Evolutionary conservation across 2,113 vertebrate species (phyloP).

Genomic region (Zosterops pallidus): DNA sequence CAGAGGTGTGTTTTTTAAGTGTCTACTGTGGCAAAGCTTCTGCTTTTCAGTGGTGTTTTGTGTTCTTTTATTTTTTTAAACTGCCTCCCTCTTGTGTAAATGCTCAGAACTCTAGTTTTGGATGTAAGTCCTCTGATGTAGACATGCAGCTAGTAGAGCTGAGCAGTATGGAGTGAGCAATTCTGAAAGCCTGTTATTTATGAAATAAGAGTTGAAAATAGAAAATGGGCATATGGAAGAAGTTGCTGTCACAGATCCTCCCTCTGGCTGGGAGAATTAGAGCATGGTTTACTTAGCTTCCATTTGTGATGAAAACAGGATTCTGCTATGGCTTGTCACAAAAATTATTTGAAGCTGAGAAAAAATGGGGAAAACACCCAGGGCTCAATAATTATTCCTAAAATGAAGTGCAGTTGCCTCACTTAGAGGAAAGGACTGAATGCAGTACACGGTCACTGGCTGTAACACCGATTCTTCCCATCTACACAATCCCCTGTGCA

Average conservation of each 20-base stretch:
- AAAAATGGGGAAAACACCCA: background rate
- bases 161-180: background rate
- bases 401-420: background rate
- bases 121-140: background rate
- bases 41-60: background rate
- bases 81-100: background rate
- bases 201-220: slow-evolving; percentile 14
- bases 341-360: background rate
- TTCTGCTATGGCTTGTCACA: slow-evolving; percentile 27
- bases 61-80: background rate
- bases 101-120: background rate
- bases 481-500: background rate
- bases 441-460: background rate
- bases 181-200: slow-evolving; percentile 7
- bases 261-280: slow-evolving; percentile 20
- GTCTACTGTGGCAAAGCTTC: background rate
- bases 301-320: background rate
- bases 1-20: background rate
- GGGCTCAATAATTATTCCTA: background rate
- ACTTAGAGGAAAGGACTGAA: background rate
- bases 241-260: slow-evolving; percentile 5
- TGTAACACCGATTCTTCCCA: background rate
- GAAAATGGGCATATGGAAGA: slow-evolving; percentile 40
- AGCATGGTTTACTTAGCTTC: background rate
- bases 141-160: background rate